These are phyloP conservation scores for Thinocorus orbignyianus DNA, from an alignment of 2,113 vertebrate genomes.

Conservation along the genomic window DNA sequence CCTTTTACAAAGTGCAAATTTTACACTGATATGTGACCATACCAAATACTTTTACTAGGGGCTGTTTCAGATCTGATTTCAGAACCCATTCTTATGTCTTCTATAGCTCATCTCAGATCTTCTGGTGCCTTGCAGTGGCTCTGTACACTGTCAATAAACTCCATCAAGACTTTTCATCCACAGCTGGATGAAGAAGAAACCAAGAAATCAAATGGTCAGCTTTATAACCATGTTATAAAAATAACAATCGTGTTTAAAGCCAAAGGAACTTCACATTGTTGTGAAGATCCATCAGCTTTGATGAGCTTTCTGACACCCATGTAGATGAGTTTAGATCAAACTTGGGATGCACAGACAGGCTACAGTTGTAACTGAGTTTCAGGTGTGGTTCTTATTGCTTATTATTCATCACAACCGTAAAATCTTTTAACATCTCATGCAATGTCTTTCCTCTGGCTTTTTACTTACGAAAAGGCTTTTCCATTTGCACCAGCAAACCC, in stretches of 20 bases:
- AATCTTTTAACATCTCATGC: not conserved
- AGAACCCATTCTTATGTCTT: not conserved
- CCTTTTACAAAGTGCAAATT: not conserved
- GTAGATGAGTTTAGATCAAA: not conserved
- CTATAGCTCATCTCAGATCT: not conserved
- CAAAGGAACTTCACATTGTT: not conserved
- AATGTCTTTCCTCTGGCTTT: not conserved
- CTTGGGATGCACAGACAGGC: not conserved
- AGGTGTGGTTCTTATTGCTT: not conserved
- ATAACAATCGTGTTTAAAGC: not conserved
- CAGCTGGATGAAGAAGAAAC: not conserved
- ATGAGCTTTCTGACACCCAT: not conserved
- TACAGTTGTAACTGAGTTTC: not conserved
- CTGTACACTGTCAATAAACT: not conserved
- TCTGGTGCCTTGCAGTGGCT: not conserved
- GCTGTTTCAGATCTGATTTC: not conserved
- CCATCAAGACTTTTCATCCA: not conserved
- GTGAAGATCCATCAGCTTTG: not conserved
- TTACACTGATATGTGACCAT: not conserved
- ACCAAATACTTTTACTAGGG: not conserved
- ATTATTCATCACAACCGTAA: not conserved
- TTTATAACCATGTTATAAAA: not conserved
- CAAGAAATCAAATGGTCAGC: not conserved
- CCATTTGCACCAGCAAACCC: not conserved
- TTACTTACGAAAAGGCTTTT: not conserved